Percentiles rank a stretch among this genome's conserved stretches.
Evolutionary conservation across 2,888 invertebrate species (phyloP).

Genomic region (Laspeyria flexula): DNA sequence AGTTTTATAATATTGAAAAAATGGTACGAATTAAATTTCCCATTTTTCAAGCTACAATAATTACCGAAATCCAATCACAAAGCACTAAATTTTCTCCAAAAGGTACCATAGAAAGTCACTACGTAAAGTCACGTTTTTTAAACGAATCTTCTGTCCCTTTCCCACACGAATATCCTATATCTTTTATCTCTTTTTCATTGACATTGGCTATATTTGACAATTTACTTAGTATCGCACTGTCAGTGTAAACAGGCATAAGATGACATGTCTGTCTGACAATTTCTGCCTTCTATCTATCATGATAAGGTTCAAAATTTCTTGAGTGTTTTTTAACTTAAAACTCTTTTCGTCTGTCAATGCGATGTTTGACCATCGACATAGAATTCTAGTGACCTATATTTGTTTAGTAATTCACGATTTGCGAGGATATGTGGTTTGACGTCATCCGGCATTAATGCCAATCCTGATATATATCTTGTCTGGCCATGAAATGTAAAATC

Average conservation of each 20-base stretch:
- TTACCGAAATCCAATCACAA: too few relatives aligned
- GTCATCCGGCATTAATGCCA: constrained; percentile 3
- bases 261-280: too few relatives aligned
- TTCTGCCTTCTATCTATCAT: too few relatives aligned
- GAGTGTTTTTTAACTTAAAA: too few relatives aligned
- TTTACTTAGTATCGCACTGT: too few relatives aligned
- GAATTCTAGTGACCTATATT: constrained; percentile 55
- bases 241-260: too few relatives aligned
- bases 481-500: constrained; percentile 3
- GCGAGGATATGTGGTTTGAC: constrained; percentile 4
- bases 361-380: constrained; percentile 40
- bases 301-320: too few relatives aligned
- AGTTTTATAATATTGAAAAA: too few relatives aligned
- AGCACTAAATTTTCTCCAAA: too few relatives aligned
- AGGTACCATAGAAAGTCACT: constrained; percentile 23
- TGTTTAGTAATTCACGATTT: constrained; percentile 13
- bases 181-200: constrained; percentile 41
- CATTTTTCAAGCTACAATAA: too few relatives aligned
- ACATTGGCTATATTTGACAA: constrained; percentile 47
- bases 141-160: constrained; percentile 33
- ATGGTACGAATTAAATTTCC: too few relatives aligned
- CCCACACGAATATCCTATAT: constrained; percentile 12
- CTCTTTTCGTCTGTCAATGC: too few relatives aligned
- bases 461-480: not conserved
- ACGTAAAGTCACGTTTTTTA: constrained; percentile 31